phyloP scores from a whole-genome alignment of 2,888 invertebrate genomes.

The Tetranychus truncatus region DNA sequence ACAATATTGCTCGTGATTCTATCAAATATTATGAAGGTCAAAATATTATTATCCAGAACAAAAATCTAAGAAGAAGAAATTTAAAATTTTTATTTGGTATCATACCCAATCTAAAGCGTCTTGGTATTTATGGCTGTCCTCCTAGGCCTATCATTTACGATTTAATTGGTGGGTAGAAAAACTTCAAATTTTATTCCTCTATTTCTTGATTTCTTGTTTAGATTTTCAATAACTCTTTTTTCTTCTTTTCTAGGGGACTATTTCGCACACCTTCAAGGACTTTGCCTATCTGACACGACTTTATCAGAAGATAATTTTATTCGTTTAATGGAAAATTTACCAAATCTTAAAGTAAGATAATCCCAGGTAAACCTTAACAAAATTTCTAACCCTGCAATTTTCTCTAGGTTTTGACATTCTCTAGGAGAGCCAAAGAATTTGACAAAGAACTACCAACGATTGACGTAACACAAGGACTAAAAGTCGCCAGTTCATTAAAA shows the following conservation, averaged over 20 bases:
- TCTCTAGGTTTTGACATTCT: background rate
- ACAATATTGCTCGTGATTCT: background rate
- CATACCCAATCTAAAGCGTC: background rate
- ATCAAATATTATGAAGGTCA: background rate
- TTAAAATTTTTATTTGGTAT: background rate
- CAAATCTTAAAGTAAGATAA: background rate
- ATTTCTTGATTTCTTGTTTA: background rate
- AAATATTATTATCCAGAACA: background rate
- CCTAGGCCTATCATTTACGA: background rate
- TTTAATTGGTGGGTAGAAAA: background rate
- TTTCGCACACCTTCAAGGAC: background rate
- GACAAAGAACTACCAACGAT: background rate
- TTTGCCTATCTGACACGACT: background rate
- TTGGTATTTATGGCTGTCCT: background rate
- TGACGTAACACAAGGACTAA: background rate
- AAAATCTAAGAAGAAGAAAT: background rate
- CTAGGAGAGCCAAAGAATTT: background rate
- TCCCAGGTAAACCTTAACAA: no score
- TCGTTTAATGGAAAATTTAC: background rate
- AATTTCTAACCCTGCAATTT: background rate
- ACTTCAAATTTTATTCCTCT: background rate
- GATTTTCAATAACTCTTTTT: background rate
- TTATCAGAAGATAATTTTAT: background rate
- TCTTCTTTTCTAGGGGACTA: background rate
- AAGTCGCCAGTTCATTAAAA: background rate